A percentile compares a stretch with the other conserved stretches of the same genome.
Evolutionary conservation across 1,140 invertebrate species (phyloP).

Genomic region (Drosophila burlai): DNA sequence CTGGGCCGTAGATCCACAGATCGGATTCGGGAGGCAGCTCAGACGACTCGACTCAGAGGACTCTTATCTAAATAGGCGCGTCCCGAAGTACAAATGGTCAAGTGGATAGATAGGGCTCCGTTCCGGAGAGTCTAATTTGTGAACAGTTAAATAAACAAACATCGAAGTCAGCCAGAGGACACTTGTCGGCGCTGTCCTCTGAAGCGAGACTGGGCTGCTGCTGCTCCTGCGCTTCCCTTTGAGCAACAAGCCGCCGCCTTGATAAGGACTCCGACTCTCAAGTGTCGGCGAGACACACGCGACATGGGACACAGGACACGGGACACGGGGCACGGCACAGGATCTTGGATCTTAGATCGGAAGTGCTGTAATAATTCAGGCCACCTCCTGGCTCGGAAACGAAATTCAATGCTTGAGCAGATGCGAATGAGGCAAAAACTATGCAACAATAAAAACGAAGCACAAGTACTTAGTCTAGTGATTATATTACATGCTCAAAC

Average conservation of each 20-base stretch:
- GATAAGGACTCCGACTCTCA: conserved; percentile 49
- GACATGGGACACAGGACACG: conserved; percentile 59
- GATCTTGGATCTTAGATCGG: conserved; percentile 19
- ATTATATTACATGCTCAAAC: neutral
- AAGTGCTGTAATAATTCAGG: conserved; percentile 53
- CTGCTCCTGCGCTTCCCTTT: conserved; percentile 33
- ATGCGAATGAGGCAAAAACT: conserved; percentile 2
- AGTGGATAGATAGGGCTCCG: conserved; percentile 60
- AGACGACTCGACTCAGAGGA: conserved; percentile 1
- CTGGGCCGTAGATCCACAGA: conserved; percentile 25
- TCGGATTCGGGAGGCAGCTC: neutral
- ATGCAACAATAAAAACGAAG: conserved; percentile 3
- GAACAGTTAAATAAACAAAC: conserved; percentile 84
- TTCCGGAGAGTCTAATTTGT: conserved; percentile 74
- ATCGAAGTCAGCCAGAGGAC: conserved; percentile 34
- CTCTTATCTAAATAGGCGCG: conserved; percentile 81
- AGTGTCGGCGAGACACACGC: conserved; percentile 57
- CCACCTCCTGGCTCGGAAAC: conserved; percentile 10
- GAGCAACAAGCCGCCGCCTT: conserved; percentile 56
- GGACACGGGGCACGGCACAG: neutral
- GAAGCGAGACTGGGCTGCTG: conserved; percentile 21
- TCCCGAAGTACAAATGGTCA: conserved; percentile 80
- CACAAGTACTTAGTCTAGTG: neutral
- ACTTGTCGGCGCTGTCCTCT: conserved; percentile 61
- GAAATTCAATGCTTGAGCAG: conserved; percentile 13